Base-by-base conservation (phyloP, 2,113 vertebrate species). In the Scolopax mira region DNA sequence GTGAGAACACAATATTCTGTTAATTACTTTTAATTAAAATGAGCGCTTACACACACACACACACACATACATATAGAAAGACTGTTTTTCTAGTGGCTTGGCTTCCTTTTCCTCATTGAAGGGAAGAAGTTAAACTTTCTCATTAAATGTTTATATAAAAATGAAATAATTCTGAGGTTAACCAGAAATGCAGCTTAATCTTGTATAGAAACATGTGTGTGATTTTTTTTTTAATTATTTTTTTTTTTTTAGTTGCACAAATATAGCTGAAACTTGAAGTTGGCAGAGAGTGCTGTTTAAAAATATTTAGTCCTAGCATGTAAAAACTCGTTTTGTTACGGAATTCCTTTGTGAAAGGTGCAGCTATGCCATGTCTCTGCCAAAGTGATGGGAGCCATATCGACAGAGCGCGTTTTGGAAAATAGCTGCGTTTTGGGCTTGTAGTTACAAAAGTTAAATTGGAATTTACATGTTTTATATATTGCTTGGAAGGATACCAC, bases 301-400 rank as follows among this genome's bases (percentile, higher is more conserved):
- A 97, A 96, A 97, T 98, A 97, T 95, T 98, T 91, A 90, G 92
- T 97, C 96, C 92, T 74, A 94, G 95, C 98, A 95, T 97, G 97
- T 97, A 95, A 97, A 96, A 97, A 97, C 97, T 98, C 42, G 72
- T 97, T 96, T 94, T 97, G 96, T 97, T 97, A 93, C 62, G 61
- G 96, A 96, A 97, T 97, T 97, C 94, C 97, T 97, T 97, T 97
- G 91, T 96, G 97, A 97, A 97, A 97, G 95, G 94, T 91, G 94
- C 52, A 97, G 86, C 91, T 95, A 35, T 95, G 88, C 93, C 97
- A 93, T 51, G 78, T 84, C 95, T 89, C 92, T 97, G 94, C 96
- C 97, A 95, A 83, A 96, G 85, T 75, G 88, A 97, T 95, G 94
- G 96, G 88, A 95, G 96, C 95, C 79, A 33, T 96, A 91, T 94